Evolutionary conservation across 1,140 invertebrate species (phyloP).

Genomic region (Lepidostoma basale): DNA sequence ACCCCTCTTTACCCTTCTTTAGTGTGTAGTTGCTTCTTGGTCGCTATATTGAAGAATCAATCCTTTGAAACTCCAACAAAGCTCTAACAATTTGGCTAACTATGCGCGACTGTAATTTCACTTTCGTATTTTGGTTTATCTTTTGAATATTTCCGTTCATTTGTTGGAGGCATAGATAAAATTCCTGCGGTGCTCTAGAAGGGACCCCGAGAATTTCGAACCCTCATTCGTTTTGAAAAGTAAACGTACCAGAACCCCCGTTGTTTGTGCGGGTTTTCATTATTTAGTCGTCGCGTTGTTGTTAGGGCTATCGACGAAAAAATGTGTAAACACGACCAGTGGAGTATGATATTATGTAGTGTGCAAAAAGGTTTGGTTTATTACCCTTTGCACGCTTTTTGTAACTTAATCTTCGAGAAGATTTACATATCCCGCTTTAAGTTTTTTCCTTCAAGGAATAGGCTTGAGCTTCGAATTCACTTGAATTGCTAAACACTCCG

Average conservation of each 20-base stretch:
- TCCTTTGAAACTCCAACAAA: conserved; percentile 28
- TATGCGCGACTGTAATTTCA: conserved; percentile 31
- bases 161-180: conserved; percentile 39
- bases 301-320: conserved; percentile 24
- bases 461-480: too few species aligned
- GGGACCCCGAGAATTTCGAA: conserved; percentile 22
- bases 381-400: too few species aligned
- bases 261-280: conserved; percentile 25
- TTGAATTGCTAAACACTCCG: too few species aligned
- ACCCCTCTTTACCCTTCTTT: too few species aligned
- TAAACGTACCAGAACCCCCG: conserved; percentile 25
- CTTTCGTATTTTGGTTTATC: conserved; percentile 33
- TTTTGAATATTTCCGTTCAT: conserved; percentile 43
- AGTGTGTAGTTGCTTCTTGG: not conserved
- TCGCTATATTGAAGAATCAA: conserved; percentile 25
- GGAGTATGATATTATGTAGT: not conserved
- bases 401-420: too few species aligned
- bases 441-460: too few species aligned
- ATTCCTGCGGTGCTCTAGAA: conserved; percentile 39
- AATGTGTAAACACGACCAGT: conserved; percentile 18
- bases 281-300: conserved; percentile 25
- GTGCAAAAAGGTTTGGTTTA: not conserved
- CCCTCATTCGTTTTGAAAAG: conserved; percentile 28
- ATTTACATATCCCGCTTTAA: too few species aligned
- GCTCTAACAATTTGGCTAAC: conserved; percentile 20